Base-by-base conservation (phyloP, 2,113 vertebrate genomes). In the Pterophyllum scalare region DNA sequence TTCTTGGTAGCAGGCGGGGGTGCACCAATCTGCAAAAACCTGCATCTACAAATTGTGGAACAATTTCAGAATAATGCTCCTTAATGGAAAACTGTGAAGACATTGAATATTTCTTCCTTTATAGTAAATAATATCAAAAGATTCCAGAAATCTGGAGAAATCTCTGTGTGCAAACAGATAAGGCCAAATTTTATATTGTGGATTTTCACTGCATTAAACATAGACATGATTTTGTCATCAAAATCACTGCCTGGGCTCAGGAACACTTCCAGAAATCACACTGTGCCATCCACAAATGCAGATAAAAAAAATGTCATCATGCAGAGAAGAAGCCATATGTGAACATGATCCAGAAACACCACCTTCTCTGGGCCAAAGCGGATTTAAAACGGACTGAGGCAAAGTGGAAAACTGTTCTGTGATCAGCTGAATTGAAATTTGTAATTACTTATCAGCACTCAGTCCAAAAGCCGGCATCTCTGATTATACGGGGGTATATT, bases 11-110 rank as follows among this genome's bases (percentile, higher is more conserved):
- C 40, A 65, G 35, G 61, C 35, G 43, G 62, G 17, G 38, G 62
- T 43, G 15, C 20, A 43, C 5, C n/a, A 15, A 22, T 33, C 33
- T 33, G 33, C 33, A 33, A 33, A 33, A 33, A 33, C 4, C 33
- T 33, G 33, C 33, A 7, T 33, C 33, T 33, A 64, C 40, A 2
- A 35, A 35, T n/a, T 22, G 20, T 40, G 61, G 14, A 2, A 35
- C n/a, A 65, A 22, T 43, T 43, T 65, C 20, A 64, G 5, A 43
- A 65, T 43, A 65, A 65, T 43, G 22, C 43, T 43, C 38, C 38
- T 17, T 0, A 0, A 2, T 14, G 22, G 43, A 5, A 26, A 65
- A 67, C 0, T 67, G 7, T 43, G 22, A 26, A 26, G 62, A 67
- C 62, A 11, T 1, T 11, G 15, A 65, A 6, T 26, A 17, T 3